Percentiles rank a stretch among this genome's conserved stretches.
phyloP scores from a whole-genome alignment of 2,888 invertebrate species.

The Nycteola revayana region DNA sequence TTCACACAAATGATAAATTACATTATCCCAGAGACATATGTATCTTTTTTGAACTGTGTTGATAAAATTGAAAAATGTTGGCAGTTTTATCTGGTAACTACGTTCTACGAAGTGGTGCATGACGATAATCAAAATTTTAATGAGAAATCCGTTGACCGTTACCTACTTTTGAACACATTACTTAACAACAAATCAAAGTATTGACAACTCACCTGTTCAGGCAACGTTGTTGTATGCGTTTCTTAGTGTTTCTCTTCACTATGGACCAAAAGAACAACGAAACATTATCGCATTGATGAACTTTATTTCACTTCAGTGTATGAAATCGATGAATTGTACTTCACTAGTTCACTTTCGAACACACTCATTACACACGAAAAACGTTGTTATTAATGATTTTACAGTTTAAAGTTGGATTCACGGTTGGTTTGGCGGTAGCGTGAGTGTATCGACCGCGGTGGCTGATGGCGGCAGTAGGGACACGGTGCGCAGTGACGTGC shows the following conservation, averaged over 20 bases:
- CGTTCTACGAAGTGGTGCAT: too few relatives aligned
- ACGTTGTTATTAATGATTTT: conserved; percentile 38
- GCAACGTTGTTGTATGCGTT: conserved; percentile 29
- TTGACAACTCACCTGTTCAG: conserved; percentile 31
- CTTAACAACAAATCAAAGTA: conserved; percentile 1
- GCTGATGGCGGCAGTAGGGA: conserved; percentile 16
- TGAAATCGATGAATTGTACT: conserved; percentile 28
- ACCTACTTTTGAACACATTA: too few relatives aligned
- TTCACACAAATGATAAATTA: too few relatives aligned
- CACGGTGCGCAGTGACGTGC: conserved; percentile 48
- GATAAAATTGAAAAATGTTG: conserved; percentile 9
- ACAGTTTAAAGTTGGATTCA: conserved; percentile 53
- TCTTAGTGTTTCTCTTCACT: conserved; percentile 39
- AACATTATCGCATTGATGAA: conserved; percentile 59
- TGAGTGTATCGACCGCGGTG: conserved; percentile 39
- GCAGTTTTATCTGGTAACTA: conserved; percentile 16
- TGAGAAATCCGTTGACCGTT: too few relatives aligned
- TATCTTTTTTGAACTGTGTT: not conserved
- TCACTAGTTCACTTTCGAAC: conserved; percentile 48
- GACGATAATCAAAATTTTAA: too few relatives aligned
- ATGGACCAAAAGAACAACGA: conserved; percentile 50
- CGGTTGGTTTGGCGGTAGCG: conserved; percentile 53
- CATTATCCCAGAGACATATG: too few relatives aligned
- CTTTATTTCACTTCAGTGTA: conserved; percentile 59
- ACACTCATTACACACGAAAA: conserved; percentile 40